These are phyloP conservation scores for Tetragonula carbonaria DNA, from an alignment of 2,888 invertebrate genomes.

Conservation along the genomic window DNA sequence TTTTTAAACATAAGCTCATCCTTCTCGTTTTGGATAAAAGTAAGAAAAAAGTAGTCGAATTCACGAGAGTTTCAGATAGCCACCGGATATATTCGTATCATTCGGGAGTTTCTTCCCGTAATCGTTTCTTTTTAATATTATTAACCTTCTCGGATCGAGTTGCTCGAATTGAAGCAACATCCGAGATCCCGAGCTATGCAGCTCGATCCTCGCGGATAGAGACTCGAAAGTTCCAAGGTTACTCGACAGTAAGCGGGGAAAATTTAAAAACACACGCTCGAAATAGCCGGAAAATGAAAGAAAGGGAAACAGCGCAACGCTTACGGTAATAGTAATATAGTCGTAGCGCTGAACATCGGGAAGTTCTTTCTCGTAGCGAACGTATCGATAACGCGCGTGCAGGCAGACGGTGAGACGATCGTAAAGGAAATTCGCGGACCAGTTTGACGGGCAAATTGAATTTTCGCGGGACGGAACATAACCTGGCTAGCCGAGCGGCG, in stretches of 20 bases:
- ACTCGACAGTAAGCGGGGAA: background rate
- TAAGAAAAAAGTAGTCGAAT: background rate
- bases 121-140: background rate
- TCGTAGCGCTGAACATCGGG: background rate
- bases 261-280: background rate
- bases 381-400: background rate
- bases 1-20: too few species aligned
- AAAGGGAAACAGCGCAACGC: background rate
- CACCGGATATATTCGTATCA: background rate
- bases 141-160: background rate
- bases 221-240: background rate
- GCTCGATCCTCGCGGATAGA: background rate
- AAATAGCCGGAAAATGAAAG: background rate
- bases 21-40: too few species aligned
- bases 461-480: slow-evolving; percentile 21
- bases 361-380: background rate
- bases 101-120: background rate
- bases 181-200: background rate
- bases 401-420: too few species aligned
- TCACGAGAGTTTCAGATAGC: background rate
- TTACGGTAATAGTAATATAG: background rate
- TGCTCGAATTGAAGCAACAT: background rate
- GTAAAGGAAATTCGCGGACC: slow-evolving; percentile 22
- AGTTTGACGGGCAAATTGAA: slow-evolving; percentile 29
- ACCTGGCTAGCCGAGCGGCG: background rate